Percentiles rank a stretch among this genome's conserved stretches.
These are phyloP conservation scores for Coregonus sp. DNA, from an alignment of 2,797 vertebrate species.

Conservation along the genomic window DNA sequence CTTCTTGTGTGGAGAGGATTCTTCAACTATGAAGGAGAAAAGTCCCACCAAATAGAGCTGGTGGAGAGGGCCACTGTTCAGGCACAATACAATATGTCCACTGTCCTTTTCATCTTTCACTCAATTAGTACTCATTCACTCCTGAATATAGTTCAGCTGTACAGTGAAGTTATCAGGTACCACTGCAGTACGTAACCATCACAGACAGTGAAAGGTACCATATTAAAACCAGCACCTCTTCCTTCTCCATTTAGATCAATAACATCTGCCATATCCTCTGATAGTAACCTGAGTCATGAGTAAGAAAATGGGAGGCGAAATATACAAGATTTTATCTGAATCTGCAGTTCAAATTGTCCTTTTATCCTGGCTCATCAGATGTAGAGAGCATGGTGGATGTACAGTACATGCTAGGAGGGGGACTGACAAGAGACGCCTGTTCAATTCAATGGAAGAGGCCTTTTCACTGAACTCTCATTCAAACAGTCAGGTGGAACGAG, in stretches of 20 bases:
- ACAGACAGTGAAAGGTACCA: conserved; percentile 44
- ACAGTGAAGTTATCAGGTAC: conserved; percentile 66
- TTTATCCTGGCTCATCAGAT: conserved; percentile 68
- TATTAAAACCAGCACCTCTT: conserved; percentile 61
- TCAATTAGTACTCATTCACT: conserved; percentile 69
- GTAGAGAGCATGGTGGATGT: conserved; percentile 47
- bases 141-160: conserved; percentile 54
- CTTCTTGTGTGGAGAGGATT: conserved; percentile 26
- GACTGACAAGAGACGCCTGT: conserved; percentile 44
- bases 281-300: conserved; percentile 45
- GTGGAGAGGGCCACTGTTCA: conserved; percentile 30
- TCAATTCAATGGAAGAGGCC: conserved; percentile 40
- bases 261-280: conserved; percentile 71
- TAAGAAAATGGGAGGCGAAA: conserved; percentile 58
- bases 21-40: conserved; percentile 40
- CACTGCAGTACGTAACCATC: neutral
- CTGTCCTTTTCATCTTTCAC: conserved; percentile 60
- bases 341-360: conserved; percentile 72
- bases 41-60: conserved; percentile 38
- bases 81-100: conserved; percentile 39
- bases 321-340: conserved; percentile 56
- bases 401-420: conserved; percentile 54
- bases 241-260: conserved; percentile 71
- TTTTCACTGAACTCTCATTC: conserved; percentile 65
- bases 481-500: conserved; percentile 67